Percentiles rank a stretch among this genome's conserved stretches.
These are phyloP conservation scores for Eurytemora carolleeae DNA, from an alignment of 1,140 invertebrate species.

Conservation along the genomic window DNA sequence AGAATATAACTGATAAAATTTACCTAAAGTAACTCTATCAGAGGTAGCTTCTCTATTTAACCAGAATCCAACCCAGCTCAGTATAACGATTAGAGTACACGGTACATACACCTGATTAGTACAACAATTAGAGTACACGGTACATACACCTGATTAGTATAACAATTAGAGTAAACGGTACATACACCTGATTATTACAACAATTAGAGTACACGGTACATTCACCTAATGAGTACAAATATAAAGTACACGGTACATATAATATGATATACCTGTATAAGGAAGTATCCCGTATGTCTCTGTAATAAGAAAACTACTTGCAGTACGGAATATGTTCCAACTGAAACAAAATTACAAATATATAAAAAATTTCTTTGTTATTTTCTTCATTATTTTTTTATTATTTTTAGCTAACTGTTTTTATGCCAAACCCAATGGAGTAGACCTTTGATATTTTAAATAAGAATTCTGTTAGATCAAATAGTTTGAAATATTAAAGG, in stretches of 20 bases:
- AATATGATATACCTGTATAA: conserved; percentile 72
- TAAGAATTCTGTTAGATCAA: too few species aligned
- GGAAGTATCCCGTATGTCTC: conserved; percentile 72
- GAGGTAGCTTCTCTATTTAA: conserved; percentile 84
- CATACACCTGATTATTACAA: conserved; percentile 26
- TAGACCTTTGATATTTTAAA: too few species aligned
- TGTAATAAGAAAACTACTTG: conserved; percentile 69
- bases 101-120: conserved; percentile 40
- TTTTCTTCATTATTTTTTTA: too few species aligned
- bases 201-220: conserved; percentile 66
- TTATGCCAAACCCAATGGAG: too few species aligned
- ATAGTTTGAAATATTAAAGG: too few species aligned
- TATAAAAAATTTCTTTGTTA: too few species aligned
- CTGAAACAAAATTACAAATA: conserved; percentile 4
- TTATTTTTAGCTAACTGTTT: too few species aligned
- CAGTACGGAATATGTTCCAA: conserved; percentile 41
- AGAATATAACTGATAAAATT: conserved; percentile 18
- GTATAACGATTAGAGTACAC: conserved; percentile 74
- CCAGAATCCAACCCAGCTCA: conserved; percentile 95
- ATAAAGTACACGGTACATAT: too few species aligned
- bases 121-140: conserved; percentile 55
- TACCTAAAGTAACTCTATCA: conserved; percentile 59
- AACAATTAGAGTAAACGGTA: conserved; percentile 62
- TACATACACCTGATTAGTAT: conserved; percentile 31
- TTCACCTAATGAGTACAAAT: conserved; percentile 24